Percentiles rank a stretch among this genome's conserved stretches.
phyloP scores from a whole-genome alignment of 2,113 vertebrate genomes.

The Pedetes capensis region DNA sequence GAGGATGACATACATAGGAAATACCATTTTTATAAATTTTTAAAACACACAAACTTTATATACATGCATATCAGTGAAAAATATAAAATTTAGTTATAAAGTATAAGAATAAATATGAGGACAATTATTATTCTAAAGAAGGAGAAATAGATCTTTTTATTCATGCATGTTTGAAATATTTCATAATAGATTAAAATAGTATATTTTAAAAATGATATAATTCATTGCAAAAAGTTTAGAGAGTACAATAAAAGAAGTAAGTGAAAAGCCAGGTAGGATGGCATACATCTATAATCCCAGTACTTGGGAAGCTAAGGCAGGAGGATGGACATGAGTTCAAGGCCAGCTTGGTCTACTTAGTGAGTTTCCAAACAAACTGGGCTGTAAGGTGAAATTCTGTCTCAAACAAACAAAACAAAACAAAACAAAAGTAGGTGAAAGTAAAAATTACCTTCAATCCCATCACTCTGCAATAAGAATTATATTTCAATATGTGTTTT shows the following conservation, averaged over 20 bases:
- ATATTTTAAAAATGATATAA: not conserved
- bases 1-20: not conserved
- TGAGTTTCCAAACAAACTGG: too few relatives aligned
- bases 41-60: not conserved
- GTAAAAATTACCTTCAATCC: not conserved
- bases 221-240: not conserved
- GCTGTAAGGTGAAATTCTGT: too few relatives aligned
- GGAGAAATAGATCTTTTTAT: not conserved
- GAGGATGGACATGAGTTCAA: too few relatives aligned
- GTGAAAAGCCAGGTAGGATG: too few relatives aligned
- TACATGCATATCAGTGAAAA: not conserved
- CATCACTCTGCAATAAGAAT: not conserved
- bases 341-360: too few relatives aligned
- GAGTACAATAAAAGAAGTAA: not conserved
- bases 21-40: not conserved
- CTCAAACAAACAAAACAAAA: too few relatives aligned
- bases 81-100: not conserved
- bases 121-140: not conserved
- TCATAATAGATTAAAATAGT: not conserved
- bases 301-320: too few relatives aligned
- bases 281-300: too few relatives aligned
- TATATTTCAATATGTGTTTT: not conserved
- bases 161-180: not conserved
- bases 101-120: not conserved
- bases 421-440: too few relatives aligned